Conservation (phyloP, 2,888 invertebrate species). For the Entomobrya proxima region DNA sequence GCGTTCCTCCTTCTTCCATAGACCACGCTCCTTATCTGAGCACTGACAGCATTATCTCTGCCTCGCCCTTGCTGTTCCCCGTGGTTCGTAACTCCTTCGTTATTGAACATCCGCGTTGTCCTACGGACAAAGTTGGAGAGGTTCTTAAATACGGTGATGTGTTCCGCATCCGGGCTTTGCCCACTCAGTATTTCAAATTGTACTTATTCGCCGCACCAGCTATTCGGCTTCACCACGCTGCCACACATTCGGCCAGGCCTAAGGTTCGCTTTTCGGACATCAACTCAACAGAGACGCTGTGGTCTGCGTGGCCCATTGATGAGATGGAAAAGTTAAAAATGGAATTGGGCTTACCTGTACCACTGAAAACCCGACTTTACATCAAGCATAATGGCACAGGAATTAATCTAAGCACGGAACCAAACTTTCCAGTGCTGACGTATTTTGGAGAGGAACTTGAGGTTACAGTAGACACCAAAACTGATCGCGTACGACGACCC, state of each 20-base stretch:
- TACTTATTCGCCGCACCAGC: conserved; percentile 73
- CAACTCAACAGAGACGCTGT: conserved; percentile 70
- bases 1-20: conserved; percentile 69
- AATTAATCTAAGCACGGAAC: conserved; percentile 70
- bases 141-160: conserved; percentile 71
- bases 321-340: conserved; percentile 59
- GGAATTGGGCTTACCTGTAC: conserved; percentile 71
- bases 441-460: conserved; percentile 74
- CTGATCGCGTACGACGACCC: conserved; percentile 61
- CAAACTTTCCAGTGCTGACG: conserved; percentile 68
- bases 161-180: conserved; percentile 71
- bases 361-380: conserved; percentile 58
- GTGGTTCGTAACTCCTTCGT: conserved; percentile 73
- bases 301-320: conserved; percentile 70
- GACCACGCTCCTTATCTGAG: conserved; percentile 72
- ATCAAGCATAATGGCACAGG: conserved; percentile 74
- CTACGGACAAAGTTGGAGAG: background rate
- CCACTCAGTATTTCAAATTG: conserved; percentile 71
- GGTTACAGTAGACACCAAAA: conserved; percentile 71
- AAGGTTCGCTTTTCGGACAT: conserved; percentile 73
- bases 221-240: conserved; percentile 65
- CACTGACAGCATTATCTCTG: conserved; percentile 72
- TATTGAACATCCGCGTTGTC: conserved; percentile 66
- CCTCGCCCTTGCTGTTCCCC: conserved; percentile 71
- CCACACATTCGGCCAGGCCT: conserved; percentile 72